Evolutionary conservation across 2,888 invertebrate genomes (phyloP).

Genomic region (Hemistola chrysoprasaria): DNA sequence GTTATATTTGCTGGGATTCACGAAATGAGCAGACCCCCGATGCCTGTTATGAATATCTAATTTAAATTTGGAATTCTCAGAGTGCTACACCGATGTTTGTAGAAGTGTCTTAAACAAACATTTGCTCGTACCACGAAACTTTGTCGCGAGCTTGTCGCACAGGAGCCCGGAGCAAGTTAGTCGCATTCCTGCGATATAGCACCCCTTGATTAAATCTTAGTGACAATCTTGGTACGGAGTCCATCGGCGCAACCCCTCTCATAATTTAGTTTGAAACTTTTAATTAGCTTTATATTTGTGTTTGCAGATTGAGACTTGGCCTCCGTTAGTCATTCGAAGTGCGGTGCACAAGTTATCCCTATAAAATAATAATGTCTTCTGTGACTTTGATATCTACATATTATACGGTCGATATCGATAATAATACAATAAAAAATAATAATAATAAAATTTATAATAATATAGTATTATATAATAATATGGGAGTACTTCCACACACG

Average conservation of each 20-base stretch:
- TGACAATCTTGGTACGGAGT: conserved; percentile 75
- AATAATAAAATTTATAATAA: too few relatives aligned
- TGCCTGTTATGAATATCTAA: conserved; percentile 80
- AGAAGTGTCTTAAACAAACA: conserved; percentile 69
- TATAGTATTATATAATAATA: too few relatives aligned
- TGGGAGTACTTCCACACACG: too few relatives aligned
- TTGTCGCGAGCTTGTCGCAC: conserved; percentile 32
- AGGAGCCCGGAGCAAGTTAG: conserved; percentile 33
- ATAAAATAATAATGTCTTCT: conserved; percentile 63
- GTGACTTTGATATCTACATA: conserved; percentile 32
- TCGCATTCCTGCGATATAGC: conserved; percentile 57
- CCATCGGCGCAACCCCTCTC: conserved; percentile 77
- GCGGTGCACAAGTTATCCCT: conserved; percentile 68
- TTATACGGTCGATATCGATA: conserved; percentile 2
- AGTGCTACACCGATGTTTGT: conserved; percentile 77
- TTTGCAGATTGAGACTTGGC: conserved; percentile 80
- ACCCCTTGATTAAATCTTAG: conserved; percentile 73
- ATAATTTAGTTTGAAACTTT: conserved; percentile 82
- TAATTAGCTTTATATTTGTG: conserved; percentile 83
- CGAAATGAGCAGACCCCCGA: conserved; percentile 66
- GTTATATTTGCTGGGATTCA: conserved; percentile 60
- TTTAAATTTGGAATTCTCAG: conserved; percentile 77
- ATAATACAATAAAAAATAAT: conserved; percentile 3
- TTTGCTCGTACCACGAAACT: conserved; percentile 63
- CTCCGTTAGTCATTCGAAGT: conserved; percentile 71